Conservation (phyloP, 1,140 invertebrate species). For the Drosophila arizonae region DNA sequence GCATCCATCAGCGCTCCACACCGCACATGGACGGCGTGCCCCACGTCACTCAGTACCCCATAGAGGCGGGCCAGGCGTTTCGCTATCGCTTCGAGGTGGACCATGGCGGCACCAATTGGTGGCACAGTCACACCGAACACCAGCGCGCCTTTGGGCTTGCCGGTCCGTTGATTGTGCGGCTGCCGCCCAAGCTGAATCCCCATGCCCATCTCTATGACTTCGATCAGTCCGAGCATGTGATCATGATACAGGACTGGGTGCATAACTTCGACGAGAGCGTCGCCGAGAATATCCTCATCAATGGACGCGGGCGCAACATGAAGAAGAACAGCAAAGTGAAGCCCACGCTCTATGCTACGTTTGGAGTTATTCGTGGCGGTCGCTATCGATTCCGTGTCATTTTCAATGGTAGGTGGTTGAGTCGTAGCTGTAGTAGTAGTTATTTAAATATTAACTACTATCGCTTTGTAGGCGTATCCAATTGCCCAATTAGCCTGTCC, state of each 20-base stretch:
- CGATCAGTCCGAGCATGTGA: constrained; percentile 76
- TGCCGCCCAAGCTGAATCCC: constrained; percentile 63
- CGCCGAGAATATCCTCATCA: constrained; percentile 83
- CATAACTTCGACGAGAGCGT: constrained; percentile 81
- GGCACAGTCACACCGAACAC: constrained; percentile 82
- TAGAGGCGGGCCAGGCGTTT: constrained; percentile 84
- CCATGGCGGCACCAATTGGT: constrained; percentile 82
- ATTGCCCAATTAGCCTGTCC: constrained; percentile 88
- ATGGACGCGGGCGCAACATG: constrained; percentile 83
- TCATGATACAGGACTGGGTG: constrained; percentile 82
- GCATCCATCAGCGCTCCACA: constrained; percentile 83
- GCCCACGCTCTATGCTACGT: constrained; percentile 67
- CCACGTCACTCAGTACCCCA: constrained; percentile 88
- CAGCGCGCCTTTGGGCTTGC: constrained; percentile 84
- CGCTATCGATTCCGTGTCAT: constrained; percentile 85
- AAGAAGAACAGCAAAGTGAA: constrained; percentile 52
- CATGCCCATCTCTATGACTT: constrained; percentile 78
- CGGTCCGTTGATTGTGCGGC: constrained; percentile 83
- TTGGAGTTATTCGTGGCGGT: constrained; percentile 76
- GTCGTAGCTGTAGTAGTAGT: no score
- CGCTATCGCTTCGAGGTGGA: constrained; percentile 84
- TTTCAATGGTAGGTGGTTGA: constrained; percentile 83
- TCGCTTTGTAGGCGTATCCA: constrained; percentile 85
- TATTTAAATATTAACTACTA: background rate
- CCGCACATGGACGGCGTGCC: constrained; percentile 88